phyloP scores from a whole-genome alignment of 2,888 invertebrate species.

The Tupiocoris notatus region DNA sequence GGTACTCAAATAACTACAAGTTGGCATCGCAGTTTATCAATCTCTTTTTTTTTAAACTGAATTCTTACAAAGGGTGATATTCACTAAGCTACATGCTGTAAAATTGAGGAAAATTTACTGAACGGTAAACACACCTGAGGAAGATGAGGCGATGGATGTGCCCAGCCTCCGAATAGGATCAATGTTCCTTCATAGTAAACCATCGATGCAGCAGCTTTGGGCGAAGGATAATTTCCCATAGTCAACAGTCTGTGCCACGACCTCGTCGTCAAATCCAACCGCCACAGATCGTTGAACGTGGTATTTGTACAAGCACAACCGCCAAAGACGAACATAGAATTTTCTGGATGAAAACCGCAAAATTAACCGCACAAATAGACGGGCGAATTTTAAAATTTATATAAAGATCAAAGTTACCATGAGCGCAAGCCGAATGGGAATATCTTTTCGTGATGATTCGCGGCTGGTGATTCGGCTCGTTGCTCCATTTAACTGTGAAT shows the following conservation, averaged over 20 bases:
- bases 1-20: no score
- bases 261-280: slow-evolving; percentile 80
- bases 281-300: slow-evolving; percentile 96
- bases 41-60: no score
- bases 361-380: background rate
- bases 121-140: slow-evolving; percentile 56
- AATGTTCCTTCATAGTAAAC: slow-evolving; percentile 80
- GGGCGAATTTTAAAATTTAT: background rate
- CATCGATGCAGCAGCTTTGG: slow-evolving; percentile 92
- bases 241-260: slow-evolving; percentile 82
- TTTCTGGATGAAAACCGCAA: slow-evolving; percentile 54
- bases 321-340: slow-evolving; percentile 92
- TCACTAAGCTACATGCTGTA: no score
- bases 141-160: slow-evolving; percentile 84
- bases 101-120: background rate
- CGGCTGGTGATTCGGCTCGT: slow-evolving; percentile 51
- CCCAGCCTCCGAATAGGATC: slow-evolving; percentile 93
- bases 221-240: slow-evolving; percentile 87
- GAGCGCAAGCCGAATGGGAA: slow-evolving; percentile 84
- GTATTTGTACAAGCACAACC: slow-evolving; percentile 92
- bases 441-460: slow-evolving; percentile 86
- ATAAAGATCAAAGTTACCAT: slow-evolving; percentile 54
- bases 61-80: no score
- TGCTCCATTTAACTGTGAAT: slow-evolving; percentile 74
- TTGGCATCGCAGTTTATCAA: no score